Base-by-base conservation (phyloP, 23 tunicate species). In the Pegea sp. region DNA sequence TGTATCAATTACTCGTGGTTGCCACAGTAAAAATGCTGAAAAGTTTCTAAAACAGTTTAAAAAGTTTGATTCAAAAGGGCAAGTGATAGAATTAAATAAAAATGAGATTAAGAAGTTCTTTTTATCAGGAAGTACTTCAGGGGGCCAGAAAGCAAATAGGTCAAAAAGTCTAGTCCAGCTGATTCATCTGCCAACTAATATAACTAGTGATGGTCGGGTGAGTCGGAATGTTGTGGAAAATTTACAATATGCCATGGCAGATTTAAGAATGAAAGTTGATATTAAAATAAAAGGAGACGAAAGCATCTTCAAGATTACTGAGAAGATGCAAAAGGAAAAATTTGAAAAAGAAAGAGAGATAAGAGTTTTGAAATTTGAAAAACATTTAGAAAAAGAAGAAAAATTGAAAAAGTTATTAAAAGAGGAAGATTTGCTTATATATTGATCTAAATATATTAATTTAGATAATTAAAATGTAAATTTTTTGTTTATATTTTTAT, bases 101-200 rank as follows among this genome's bases (percentile, higher is more conserved):
- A 38, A 16, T 38, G 46, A 38, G 46, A 16, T 38, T 38, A 8
- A 11, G 11, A 38, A 38, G 16, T 11, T 16, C 16, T 38, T 38
- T 54, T 33, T 26, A 4, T 64, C 80, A 38, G 80, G 70, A 1
- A 22, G 64, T 20, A 34, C 80, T 2, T 60, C 61, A 57, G 80
- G 80, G 34, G 80, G 80, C 6, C 80, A 72, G 34, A 72, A 72
- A 57, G 80, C 80, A 31, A 72, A 72, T 43, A 57, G 65, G 26
- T 54, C 80, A 1, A 58, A 72, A 20, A 43, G 56, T n/a, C 48
- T 72, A 7, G 80, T 72, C 3, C 55, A 11, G 13, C 28, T 62
- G 31, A 29, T 32, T 24, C 80, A 72, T 33, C 22, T 33, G 29
- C 80, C 80, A 1, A 72, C 80, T 11, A 56, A 56, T 2, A 38